These are phyloP conservation scores for Apostichopus californicus DNA, from an alignment of 35 echinoderm and acorn worm species.

Conservation along the genomic window DNA sequence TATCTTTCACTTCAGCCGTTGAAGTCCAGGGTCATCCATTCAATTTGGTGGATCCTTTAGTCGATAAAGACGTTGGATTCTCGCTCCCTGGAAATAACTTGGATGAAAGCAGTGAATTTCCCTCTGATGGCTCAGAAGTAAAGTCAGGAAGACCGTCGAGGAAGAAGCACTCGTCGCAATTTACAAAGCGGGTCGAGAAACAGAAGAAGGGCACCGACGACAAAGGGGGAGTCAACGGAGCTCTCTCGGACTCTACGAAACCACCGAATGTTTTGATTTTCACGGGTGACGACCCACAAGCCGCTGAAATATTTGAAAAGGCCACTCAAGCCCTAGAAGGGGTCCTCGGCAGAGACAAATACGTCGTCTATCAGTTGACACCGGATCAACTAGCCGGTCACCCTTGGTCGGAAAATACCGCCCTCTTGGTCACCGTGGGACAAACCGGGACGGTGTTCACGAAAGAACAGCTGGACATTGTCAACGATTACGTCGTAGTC, in stretches of 20 bases:
- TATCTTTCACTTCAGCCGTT: conserved; percentile 65
- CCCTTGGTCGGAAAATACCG: conserved; percentile 92
- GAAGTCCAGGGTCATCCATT: conserved; percentile 84
- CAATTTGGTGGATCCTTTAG: conserved; percentile 69
- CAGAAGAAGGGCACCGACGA: conserved; percentile 31
- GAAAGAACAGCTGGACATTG: conserved; percentile 35
- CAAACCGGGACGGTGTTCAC: not conserved
- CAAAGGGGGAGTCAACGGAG: conserved; percentile 3
- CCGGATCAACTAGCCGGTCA: conserved; percentile 55
- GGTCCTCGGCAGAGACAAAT: conserved; percentile 75
- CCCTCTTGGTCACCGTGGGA: conserved; percentile 58
- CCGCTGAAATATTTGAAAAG: conserved; percentile 45
- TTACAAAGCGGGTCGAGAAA: conserved; percentile 73
- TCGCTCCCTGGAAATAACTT: conserved; percentile 1
- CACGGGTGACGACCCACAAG: conserved; percentile 52
- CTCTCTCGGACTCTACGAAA: conserved; percentile 43
- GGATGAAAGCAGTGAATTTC: not conserved
- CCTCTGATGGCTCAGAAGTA: not conserved
- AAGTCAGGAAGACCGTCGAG: conserved; percentile 35
- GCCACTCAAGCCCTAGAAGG: conserved; percentile 60
- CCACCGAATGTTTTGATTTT: conserved; percentile 87
- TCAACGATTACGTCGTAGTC: conserved; percentile 53
- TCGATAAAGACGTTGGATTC: conserved; percentile 52
- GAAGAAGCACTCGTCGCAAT: conserved; percentile 79
- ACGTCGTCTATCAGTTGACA: conserved; percentile 86